These are phyloP conservation scores for Vireo altiloquus DNA, from an alignment of 2,113 vertebrate species.

Conservation along the genomic window DNA sequence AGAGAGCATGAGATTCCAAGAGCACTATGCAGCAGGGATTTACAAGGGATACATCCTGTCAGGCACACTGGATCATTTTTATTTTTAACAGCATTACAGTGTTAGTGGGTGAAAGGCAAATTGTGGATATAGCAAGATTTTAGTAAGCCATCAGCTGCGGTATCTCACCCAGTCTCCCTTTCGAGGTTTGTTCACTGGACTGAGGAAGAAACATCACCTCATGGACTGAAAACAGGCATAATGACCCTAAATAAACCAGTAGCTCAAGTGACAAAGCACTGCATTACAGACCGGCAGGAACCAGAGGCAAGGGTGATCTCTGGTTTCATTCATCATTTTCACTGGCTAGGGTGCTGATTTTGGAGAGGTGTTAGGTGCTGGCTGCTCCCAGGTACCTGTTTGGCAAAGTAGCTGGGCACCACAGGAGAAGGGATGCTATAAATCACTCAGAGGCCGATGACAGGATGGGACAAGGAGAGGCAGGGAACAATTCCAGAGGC, in stretches of 20 bases:
- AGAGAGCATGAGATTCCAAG: neutral
- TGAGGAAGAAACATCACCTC: neutral
- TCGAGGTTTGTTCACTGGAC: neutral
- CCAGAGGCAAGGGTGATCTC: neutral
- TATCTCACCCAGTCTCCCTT: neutral
- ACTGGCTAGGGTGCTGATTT: fast-evolving
- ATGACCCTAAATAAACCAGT: neutral
- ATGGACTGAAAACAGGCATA: neutral
- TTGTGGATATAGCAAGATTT: conserved; percentile 10
- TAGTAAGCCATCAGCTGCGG: neutral
- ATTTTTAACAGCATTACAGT: conserved; percentile 58
- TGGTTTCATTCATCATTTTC: neutral
- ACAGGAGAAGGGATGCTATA: neutral
- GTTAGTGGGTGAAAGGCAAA: conserved; percentile 41
- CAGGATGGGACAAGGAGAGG: neutral
- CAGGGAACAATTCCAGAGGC: neutral
- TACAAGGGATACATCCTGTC: conserved; percentile 39
- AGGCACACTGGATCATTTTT: conserved; percentile 49
- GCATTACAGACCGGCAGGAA: neutral
- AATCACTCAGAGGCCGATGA: neutral
- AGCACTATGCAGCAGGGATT: conserved; percentile 20
- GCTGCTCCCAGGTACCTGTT: neutral
- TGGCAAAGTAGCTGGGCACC: neutral
- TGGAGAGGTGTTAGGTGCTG: neutral
- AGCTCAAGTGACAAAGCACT: neutral